Conservation (phyloP, 1,140 invertebrate genomes). For the Trypoxylus dichotomus region DNA sequence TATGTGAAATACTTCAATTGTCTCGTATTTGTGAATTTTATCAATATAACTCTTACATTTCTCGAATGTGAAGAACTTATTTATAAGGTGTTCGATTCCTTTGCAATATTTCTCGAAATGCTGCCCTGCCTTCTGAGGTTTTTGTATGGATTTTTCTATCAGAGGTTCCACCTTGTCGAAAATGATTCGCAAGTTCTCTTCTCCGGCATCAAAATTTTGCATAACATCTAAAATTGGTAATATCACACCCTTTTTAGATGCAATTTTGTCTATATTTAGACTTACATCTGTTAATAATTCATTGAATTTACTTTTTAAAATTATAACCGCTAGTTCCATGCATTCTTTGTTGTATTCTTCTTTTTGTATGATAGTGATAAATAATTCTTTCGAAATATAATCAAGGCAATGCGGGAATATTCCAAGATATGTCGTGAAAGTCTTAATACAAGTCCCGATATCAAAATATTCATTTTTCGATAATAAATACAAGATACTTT, state of each 20-base stretch:
- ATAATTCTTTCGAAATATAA: constrained; percentile 55
- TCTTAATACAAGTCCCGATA: constrained; percentile 26
- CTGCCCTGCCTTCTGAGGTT: constrained; percentile 65
- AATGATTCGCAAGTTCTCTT: constrained; percentile 54
- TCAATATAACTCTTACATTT: constrained; percentile 58
- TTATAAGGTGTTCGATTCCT: constrained; percentile 57
- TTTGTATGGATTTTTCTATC: constrained; percentile 62
- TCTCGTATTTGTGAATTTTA: constrained; percentile 63
- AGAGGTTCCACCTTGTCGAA: constrained; percentile 62
- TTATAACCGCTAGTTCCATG: constrained; percentile 55
- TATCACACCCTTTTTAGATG: constrained; percentile 59
- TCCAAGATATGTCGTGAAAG: constrained; percentile 57
- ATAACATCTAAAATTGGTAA: constrained; percentile 59
- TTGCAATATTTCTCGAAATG: constrained; percentile 59
- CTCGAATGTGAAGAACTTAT: constrained; percentile 58
- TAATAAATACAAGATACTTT: constrained; percentile 47
- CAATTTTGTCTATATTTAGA: constrained; percentile 51
- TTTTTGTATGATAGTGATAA: constrained; percentile 54
- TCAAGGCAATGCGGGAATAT: constrained; percentile 60
- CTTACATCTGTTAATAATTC: constrained; percentile 55
- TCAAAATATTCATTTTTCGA: constrained; percentile 27
- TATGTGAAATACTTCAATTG: constrained; percentile 59
- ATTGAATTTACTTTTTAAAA: constrained; percentile 55
- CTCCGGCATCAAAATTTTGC: constrained; percentile 51
- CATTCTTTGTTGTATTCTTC: constrained; percentile 56